These are phyloP conservation scores for Erythrocebus patas DNA, from an alignment of 2,113 vertebrate species.

Conservation along the genomic window DNA sequence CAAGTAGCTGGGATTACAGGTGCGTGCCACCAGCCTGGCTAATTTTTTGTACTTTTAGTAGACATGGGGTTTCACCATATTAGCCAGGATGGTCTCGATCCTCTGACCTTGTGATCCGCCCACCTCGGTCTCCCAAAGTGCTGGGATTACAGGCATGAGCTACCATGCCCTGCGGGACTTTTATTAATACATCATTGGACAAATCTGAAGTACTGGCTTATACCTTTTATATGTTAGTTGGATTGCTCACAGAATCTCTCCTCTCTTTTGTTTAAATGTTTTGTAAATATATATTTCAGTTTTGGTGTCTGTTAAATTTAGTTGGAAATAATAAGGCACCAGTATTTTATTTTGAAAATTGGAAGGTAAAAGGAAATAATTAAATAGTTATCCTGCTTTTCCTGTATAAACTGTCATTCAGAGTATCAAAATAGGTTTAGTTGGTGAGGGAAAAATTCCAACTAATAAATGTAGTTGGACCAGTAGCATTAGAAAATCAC, in stretches of 20 bases:
- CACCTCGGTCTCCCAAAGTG: no score
- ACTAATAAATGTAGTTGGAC: neutral
- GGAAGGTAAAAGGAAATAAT: neutral
- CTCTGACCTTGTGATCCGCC: no score
- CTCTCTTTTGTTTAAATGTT: neutral
- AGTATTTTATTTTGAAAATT: neutral
- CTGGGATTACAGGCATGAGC: no score
- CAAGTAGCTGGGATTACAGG: no score
- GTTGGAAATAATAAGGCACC: constrained; percentile 5
- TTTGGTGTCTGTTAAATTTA: neutral
- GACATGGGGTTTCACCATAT: no score
- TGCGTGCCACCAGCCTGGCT: no score
- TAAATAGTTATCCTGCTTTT: constrained; percentile 7
- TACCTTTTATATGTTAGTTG: neutral
- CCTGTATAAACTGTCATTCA: neutral
- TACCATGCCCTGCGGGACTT: no score
- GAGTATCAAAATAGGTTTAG: neutral
- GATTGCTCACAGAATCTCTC: neutral
- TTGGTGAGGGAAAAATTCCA: neutral
- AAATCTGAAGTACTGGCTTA: neutral
- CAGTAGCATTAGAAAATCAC: neutral
- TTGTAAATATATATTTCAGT: neutral
- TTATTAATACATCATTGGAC: neutral
- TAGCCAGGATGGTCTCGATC: no score
- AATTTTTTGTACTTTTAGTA: no score